These are phyloP conservation scores for Omphaloscelis lunosa DNA, from an alignment of 2,888 invertebrate genomes.

Conservation along the genomic window DNA sequence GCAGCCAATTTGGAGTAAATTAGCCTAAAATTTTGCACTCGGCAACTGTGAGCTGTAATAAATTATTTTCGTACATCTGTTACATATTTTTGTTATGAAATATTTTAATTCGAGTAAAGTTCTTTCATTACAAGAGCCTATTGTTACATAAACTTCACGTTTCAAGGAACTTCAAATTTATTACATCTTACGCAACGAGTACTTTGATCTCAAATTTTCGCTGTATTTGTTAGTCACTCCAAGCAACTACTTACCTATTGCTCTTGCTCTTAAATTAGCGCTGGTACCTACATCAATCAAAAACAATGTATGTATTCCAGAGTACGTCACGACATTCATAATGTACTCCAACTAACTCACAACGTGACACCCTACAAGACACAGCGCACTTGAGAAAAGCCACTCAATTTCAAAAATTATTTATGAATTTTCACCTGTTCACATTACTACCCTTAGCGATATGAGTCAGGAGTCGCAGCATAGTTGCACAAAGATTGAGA, in stretches of 20 bases:
- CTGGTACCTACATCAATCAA: conserved; percentile 69
- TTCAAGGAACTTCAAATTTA: conserved; percentile 24
- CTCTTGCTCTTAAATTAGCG: conserved; percentile 26
- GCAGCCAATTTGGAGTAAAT: conserved; percentile 46
- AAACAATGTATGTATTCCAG: conserved; percentile 49
- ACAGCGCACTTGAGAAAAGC: conserved; percentile 20
- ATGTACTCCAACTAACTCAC: conserved; percentile 39
- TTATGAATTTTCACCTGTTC: conserved; percentile 3
- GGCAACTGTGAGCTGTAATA: conserved; percentile 48
- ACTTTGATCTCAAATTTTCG: conserved; percentile 24
- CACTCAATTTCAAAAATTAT: conserved; percentile 17
- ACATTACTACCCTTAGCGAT: too few species aligned
- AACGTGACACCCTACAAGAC: conserved; percentile 1
- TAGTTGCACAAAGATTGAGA: conserved; percentile 27
- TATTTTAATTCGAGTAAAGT: conserved; percentile 55
- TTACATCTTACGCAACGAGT: conserved; percentile 22
- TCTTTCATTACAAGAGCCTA: conserved; percentile 31
- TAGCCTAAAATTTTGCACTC: conserved; percentile 39
- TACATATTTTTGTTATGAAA: conserved; percentile 58
- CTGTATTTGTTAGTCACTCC: conserved; percentile 4
- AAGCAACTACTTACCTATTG: not conserved
- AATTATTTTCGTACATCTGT: conserved; percentile 49
- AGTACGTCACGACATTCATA: conserved; percentile 28
- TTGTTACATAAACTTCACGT: conserved; percentile 18
- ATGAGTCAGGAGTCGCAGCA: not conserved